Percentiles rank a stretch among this genome's conserved stretches.
phyloP scores from a whole-genome alignment of 1,140 invertebrate genomes.

The Physella acuta region DNA sequence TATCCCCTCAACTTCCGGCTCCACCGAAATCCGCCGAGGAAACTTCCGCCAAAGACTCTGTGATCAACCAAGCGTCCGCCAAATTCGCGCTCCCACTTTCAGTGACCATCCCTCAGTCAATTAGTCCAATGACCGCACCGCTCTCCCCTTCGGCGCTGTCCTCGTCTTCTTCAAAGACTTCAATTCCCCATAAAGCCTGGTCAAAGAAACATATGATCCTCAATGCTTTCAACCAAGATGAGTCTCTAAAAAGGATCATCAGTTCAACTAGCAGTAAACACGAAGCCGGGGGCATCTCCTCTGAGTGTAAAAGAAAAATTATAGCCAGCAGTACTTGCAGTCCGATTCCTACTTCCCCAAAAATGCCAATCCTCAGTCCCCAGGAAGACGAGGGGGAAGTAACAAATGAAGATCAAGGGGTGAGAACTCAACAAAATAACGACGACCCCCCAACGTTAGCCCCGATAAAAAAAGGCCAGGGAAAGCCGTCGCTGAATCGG shows the following conservation, averaged over 20 bases:
- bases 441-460: constrained; percentile 45
- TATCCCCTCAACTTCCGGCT: background rate
- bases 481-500: background rate
- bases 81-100: constrained; percentile 13
- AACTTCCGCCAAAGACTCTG: background rate
- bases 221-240: constrained; percentile 45
- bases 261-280: constrained; percentile 17
- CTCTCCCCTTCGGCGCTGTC: background rate
- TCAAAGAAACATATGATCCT: constrained; percentile 48
- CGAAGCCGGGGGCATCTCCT: constrained; percentile 15
- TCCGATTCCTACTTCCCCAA: constrained; percentile 43
- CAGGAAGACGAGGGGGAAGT: constrained; percentile 37
- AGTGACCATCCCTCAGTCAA: constrained; percentile 17
- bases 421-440: constrained; percentile 30
- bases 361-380: constrained; percentile 50
- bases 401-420: constrained; percentile 12
- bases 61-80: background rate
- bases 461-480: constrained; percentile 18
- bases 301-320: constrained; percentile 18
- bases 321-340: constrained; percentile 19
- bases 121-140: constrained; percentile 4
- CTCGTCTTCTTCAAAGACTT: background rate
- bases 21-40: background rate
- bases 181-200: constrained; percentile 25
- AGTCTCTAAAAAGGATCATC: constrained; percentile 40